phyloP scores from a whole-genome alignment of 2,113 vertebrate species.

The Mixornis gularis region DNA sequence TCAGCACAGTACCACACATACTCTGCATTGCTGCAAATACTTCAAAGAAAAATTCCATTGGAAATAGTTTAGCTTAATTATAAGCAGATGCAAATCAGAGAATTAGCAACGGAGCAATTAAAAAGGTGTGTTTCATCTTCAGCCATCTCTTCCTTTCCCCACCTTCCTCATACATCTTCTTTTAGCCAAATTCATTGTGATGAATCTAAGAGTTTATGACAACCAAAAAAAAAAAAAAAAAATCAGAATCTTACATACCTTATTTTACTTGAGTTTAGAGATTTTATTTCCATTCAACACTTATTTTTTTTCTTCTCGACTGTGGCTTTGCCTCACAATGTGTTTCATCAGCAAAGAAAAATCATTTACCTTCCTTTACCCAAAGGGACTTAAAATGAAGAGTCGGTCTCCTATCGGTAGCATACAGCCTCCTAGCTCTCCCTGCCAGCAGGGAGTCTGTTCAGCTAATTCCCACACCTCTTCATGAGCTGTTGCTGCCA shows the following conservation, averaged over 20 bases:
- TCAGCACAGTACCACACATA: background rate
- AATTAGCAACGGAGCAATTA: background rate
- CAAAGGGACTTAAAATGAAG: background rate
- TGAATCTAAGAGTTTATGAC: background rate
- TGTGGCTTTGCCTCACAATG: background rate
- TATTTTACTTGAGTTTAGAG: background rate
- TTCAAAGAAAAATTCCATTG: background rate
- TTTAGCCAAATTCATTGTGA: background rate
- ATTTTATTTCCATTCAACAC: background rate
- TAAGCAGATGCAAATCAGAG: background rate
- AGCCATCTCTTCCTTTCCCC: background rate
- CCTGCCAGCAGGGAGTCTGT: background rate
- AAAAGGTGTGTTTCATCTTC: background rate
- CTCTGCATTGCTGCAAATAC: background rate
- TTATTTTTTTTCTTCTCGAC: background rate
- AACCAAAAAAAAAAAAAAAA: background rate
- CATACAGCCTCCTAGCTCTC: background rate
- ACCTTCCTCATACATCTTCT: background rate
- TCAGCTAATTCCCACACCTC: slow-evolving; percentile 25
- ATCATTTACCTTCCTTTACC: background rate
- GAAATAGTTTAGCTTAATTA: slow-evolving; percentile 1
- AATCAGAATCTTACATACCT: background rate
- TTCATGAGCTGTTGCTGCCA: background rate
- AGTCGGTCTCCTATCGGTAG: fast-evolving
- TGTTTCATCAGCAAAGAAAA: background rate